Evolutionary conservation across 2,113 vertebrate species (phyloP), one percentile per base, ranked within the genome.

Genomic region (Bucco capensis): DNA sequence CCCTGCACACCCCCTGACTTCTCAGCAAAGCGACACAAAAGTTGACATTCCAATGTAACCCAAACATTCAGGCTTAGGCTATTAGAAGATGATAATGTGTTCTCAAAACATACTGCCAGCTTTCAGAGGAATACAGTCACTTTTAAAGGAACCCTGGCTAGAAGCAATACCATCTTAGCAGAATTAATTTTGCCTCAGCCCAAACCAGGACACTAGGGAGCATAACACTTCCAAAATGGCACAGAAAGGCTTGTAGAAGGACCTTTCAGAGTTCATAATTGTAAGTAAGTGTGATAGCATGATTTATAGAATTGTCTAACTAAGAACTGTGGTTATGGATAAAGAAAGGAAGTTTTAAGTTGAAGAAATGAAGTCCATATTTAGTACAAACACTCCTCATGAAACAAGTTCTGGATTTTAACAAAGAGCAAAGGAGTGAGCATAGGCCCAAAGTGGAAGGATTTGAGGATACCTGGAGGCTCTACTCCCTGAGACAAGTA

Each of bases 201-300:
- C n/a, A n/a, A n/a, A n/a, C n/a, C n/a, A n/a, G n/a, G n/a, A n/a
- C n/a, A n/a, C n/a, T n/a, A 54, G 58, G 14, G 58, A 72, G 17
- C 0, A 0, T 31, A 83, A 46, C 22, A 46, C 9, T 42, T 21
- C 14, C 31, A 49, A 72, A 23, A 19, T 16, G 8, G 21, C 22
- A 17, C 30, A 86, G 67, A 79, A 88, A 37, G 56, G 33, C 7
- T 18, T 42, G 18, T 6, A 51, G 8, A 40, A 77, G 8, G 38
- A 37, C 44, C 11, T 69, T 37, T 51, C 46, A 72, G 23, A 38
- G 22, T 81, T 58, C 38, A 33, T 75, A 84, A 33, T 37, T 49
- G 60, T 31, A 57, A 15, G 5, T 19, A 62, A 53, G 5, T 9
- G 38, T 30, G 5, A 21, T 15, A 72, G 27, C 18, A 60, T 35